Base-by-base conservation (phyloP, 1,140 invertebrate species). In the Polypedilum vanderplanki region DNA sequence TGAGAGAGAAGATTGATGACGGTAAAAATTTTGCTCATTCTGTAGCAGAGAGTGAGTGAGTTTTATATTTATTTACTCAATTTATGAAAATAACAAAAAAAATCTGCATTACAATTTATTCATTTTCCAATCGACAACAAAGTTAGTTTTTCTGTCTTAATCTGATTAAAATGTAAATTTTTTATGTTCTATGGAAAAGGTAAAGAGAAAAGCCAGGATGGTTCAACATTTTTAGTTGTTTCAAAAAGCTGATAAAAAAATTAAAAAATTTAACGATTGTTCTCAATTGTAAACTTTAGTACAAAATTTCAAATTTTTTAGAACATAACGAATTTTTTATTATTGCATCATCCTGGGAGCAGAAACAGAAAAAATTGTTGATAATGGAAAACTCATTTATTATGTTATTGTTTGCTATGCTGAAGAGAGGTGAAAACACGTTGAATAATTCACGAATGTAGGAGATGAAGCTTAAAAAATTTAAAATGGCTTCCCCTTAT, bases 101-200 rank as follows among this genome's bases (percentile, higher is more conserved):
- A 70, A 70, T 70, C 65, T 22, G 18, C 65, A 33, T 70, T 70
- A 70, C 17, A 70, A 22, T 70, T 70, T 70, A 70, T 70, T 18
- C 65, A 70, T 70, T 70, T 57, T 70, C 65, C 65, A 70, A 70
- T 70, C 65, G 65, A 70, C 65, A 70, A 33, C 65, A 70, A n/a
- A n/a, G n/a, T n/a, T n/a, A n/a, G n/a, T n/a, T n/a, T n/a, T 33
- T 33, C 5, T 57, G 12, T 12, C 46, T 33, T 33, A 57, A 57
- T 22, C 65, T 70, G 65, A 70, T 70, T 70, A 70, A 70, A 70
- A 70, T 70, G 65, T 70, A 70, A 70, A 70, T 70, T 20, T 70
- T 70, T 70, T 70, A 70, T 57, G 12, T 70, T 20, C 65, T 7
- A 70, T 20, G 15, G 10, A 20, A 70, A 70, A 7, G 65, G n/a